Percentiles rank a stretch among this genome's conserved stretches.
Evolutionary conservation across 2,113 vertebrate genomes (phyloP).

Genomic region (Furnarius figulus): DNA sequence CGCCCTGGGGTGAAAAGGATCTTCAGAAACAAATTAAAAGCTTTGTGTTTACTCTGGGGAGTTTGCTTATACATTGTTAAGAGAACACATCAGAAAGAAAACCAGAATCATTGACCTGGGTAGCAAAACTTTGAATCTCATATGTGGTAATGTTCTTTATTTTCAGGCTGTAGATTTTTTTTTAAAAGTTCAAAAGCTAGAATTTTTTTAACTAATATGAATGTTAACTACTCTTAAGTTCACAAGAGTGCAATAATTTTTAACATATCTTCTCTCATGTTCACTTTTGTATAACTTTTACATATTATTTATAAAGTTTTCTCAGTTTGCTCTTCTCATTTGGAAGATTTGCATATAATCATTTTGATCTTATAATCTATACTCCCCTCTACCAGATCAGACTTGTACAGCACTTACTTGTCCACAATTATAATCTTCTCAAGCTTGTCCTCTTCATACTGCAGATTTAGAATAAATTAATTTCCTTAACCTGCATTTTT

Average conservation of each 20-base stretch:
- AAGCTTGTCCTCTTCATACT: background rate
- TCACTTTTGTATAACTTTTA: background rate
- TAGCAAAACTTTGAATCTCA: background rate
- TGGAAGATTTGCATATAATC: background rate
- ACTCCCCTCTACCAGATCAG: rapidly evolving
- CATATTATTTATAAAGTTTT: background rate
- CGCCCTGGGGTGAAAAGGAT: background rate
- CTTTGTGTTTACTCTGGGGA: rapidly evolving
- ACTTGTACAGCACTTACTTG: background rate
- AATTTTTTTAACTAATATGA: background rate
- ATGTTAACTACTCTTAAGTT: background rate
- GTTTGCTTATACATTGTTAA: background rate
- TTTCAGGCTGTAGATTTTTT: background rate
- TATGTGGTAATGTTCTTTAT: background rate
- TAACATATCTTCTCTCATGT: background rate
- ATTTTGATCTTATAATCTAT: background rate
- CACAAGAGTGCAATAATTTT: background rate
- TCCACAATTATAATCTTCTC: background rate
- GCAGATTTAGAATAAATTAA: background rate
- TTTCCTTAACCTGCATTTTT: background rate
- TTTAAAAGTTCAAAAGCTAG: background rate
- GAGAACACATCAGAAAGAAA: background rate
- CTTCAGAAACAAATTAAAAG: background rate
- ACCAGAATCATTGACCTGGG: background rate
- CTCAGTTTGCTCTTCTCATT: background rate